Evolutionary conservation across 1,140 invertebrate species (phyloP).

Genomic region (Drosophila orosa): DNA sequence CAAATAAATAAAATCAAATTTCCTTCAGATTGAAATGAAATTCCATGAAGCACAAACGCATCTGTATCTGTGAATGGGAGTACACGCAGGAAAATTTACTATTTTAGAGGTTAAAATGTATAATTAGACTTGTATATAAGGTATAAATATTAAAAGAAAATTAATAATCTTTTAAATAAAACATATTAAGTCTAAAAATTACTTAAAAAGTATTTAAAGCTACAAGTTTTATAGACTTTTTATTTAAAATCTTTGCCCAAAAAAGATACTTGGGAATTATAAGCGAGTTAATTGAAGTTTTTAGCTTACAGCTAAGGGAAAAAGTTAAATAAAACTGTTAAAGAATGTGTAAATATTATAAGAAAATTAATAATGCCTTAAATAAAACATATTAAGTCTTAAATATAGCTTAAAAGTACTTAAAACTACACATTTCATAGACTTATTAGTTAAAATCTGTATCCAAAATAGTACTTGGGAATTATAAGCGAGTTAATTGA

Average conservation of each 20-base stretch:
- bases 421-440: background rate
- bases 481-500: background rate
- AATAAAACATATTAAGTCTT: too few species aligned
- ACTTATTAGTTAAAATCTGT: background rate
- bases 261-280: background rate
- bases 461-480: background rate
- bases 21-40: slow-evolving; percentile 67
- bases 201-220: background rate
- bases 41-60: slow-evolving; percentile 49
- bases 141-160: background rate
- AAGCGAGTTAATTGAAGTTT: background rate
- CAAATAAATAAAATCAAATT: slow-evolving; percentile 62
- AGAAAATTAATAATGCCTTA: too few species aligned
- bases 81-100: background rate
- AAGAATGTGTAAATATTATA: too few species aligned
- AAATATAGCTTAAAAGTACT: too few species aligned
- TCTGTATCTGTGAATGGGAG: slow-evolving; percentile 17
- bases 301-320: too few species aligned
- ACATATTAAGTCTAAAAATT: too few species aligned
- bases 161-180: background rate
- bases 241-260: too few species aligned
- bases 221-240: background rate
- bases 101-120: background rate
- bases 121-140: rapidly evolving
- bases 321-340: too few species aligned